phyloP scores from a whole-genome alignment of 2,888 invertebrate genomes.

The Ferdinandea cuprea region DNA sequence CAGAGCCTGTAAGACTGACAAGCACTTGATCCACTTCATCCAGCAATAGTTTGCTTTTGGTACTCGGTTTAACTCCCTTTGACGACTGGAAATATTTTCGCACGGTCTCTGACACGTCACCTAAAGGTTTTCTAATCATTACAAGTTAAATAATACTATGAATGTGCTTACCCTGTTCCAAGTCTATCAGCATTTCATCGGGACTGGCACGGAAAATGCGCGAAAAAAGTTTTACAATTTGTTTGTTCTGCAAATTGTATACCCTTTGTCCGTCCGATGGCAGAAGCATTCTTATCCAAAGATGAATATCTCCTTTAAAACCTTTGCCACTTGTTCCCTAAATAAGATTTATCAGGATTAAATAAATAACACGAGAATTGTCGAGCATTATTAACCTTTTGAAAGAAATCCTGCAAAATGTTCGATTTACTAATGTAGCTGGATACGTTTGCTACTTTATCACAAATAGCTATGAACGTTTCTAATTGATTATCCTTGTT shows the following conservation, averaged over 20 bases:
- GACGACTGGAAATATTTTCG: slow-evolving; percentile 89
- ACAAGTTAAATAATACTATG: not conserved
- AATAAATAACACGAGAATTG: slow-evolving; percentile 46
- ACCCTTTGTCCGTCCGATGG: slow-evolving; percentile 92
- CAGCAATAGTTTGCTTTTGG: slow-evolving; percentile 88
- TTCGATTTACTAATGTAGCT: slow-evolving; percentile 93
- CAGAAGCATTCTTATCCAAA: slow-evolving; percentile 92
- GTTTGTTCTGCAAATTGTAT: slow-evolving; percentile 96
- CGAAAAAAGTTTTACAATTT: slow-evolving; percentile 94
- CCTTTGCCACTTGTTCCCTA: slow-evolving; percentile 85
- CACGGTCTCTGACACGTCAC: slow-evolving; percentile 95
- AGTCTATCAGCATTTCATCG: slow-evolving; percentile 92
- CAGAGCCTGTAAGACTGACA: slow-evolving; percentile 88
- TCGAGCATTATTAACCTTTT: slow-evolving; percentile 81
- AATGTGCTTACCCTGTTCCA: slow-evolving; percentile 87
- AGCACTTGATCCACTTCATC: slow-evolving; percentile 91
- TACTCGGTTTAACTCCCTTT: slow-evolving; percentile 84
- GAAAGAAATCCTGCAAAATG: slow-evolving; percentile 87
- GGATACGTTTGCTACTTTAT: slow-evolving; percentile 89
- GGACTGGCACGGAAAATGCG: slow-evolving; percentile 89
- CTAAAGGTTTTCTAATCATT: slow-evolving; percentile 69
- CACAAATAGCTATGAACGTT: slow-evolving; percentile 90
- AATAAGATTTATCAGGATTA: slow-evolving; percentile 46
- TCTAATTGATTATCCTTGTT: slow-evolving; percentile 89
- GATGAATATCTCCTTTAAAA: slow-evolving; percentile 90